These are phyloP conservation scores for Brachionichthys hirsutus DNA, from an alignment of 2,113 vertebrate species.

Conservation along the genomic window DNA sequence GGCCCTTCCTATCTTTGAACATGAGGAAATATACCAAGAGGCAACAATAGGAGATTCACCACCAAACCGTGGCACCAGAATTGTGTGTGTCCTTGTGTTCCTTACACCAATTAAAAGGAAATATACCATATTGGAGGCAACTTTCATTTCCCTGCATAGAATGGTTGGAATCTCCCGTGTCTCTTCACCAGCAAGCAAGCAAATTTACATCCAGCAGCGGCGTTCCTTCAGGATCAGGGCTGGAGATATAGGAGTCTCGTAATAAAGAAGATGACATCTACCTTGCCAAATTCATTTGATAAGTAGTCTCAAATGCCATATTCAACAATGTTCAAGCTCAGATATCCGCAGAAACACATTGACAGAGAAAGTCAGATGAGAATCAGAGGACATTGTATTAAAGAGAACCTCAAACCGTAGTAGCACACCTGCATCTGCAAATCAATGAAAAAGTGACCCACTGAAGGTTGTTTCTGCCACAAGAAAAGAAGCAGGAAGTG, in stretches of 20 bases:
- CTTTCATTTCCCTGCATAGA: too few relatives aligned
- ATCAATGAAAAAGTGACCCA: constrained; percentile 38
- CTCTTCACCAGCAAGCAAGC: constrained; percentile 1
- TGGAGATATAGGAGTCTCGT: constrained; percentile 1
- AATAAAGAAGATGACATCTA: constrained; percentile 19
- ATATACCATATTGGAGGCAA: too few relatives aligned
- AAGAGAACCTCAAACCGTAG: constrained; percentile 13
- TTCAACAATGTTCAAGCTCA: constrained; percentile 20
- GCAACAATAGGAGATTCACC: too few relatives aligned
- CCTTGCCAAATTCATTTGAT: constrained; percentile 9
- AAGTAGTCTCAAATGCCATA: constrained; percentile 23
- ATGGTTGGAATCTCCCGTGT: constrained; percentile 54
- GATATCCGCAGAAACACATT: neutral
- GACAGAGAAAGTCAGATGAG: neutral
- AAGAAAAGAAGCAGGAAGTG: constrained; percentile 23
- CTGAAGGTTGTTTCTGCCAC: constrained; percentile 28
- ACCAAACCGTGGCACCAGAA: too few relatives aligned
- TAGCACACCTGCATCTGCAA: constrained; percentile 28
- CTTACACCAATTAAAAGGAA: too few relatives aligned
- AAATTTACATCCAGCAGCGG: neutral
- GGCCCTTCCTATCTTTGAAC: too few relatives aligned
- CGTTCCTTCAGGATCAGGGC: neutral
- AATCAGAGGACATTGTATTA: neutral
- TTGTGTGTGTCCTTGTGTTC: too few relatives aligned
- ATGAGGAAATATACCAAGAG: too few relatives aligned